Base-by-base conservation (phyloP, 2,888 invertebrate genomes). In the Nemotelus nigrinus region DNA sequence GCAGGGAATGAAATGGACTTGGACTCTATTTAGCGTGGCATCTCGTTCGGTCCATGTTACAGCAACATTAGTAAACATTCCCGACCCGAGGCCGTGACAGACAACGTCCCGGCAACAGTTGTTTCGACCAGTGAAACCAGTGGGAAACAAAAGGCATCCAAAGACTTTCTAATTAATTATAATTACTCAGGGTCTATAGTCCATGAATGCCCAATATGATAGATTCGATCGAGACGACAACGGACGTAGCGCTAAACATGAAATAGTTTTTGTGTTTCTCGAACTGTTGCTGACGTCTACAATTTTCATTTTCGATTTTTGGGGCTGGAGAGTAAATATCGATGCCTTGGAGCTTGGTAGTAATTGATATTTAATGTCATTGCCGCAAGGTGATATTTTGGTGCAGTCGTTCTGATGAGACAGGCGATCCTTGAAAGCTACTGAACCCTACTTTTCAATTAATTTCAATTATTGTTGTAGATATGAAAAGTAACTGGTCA, bases 81-180 rank as follows among this genome's bases (percentile, higher is more conserved):
- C 65, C n/a, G 47, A 5, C n/a, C 45, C 65, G 3, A 58, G 45
- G 39, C 47, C 41, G 55, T 70, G n/a, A 64, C 25, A 43, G 43
- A 3, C 55, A 50, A 67, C 41, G 55, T 55, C 47, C n/a, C 43
- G 25, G 47, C 3, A 10, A 3, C 68, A 41, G 7, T 39, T 43
- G 43, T 8, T 47, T 43, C 41, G 53, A n/a, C 7, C 4, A 43
- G 25, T 63, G 53, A 70, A 41, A 67, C 43, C 43, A 39, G 70
- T 53, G 41, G 53, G 43, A 63, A 58, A 72, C 57, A 74, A 74
- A 63, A 60, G 74, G 39, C 58, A 60, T 48, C 74, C 48, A 60
- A 70, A 57, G 74, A 60, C 53, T 74, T 48, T 63, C 48, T 43
- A 74, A 74, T 74, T 74, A 74, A 74, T 74, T 74, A 60, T 48